phyloP scores from a whole-genome alignment of 2,113 vertebrate species.

The Hypocryptadius cinnamomeus region DNA sequence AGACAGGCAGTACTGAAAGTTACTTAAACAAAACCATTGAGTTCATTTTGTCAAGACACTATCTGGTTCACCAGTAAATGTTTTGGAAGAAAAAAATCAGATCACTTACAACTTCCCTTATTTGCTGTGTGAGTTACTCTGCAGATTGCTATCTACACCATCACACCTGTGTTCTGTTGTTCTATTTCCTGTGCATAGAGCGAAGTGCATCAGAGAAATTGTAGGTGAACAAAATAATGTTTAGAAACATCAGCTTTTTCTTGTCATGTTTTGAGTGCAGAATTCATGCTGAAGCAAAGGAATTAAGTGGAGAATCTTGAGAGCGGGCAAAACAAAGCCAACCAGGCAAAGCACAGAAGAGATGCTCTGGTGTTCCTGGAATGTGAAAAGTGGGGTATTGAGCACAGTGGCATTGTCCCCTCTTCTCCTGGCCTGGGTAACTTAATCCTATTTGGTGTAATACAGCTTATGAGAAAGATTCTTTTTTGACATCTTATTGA shows the following conservation, averaged over 20 bases:
- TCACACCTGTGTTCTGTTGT: neutral
- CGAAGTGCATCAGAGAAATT: neutral
- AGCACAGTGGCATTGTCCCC: neutral
- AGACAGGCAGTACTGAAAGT: conserved; percentile 49
- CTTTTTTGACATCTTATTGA: neutral
- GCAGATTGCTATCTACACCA: neutral
- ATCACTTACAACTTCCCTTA: neutral
- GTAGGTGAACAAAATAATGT: neutral
- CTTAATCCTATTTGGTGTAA: neutral
- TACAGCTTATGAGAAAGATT: neutral
- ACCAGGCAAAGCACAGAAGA: neutral
- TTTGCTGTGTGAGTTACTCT: neutral
- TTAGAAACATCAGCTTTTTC: neutral
- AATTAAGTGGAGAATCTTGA: neutral
- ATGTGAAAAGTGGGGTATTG: neutral
- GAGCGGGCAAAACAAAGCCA: neutral
- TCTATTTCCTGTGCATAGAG: neutral
- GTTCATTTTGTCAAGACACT: conserved; percentile 31
- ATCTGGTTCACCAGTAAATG: neutral
- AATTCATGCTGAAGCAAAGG: neutral
- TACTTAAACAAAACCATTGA: conserved; percentile 56
- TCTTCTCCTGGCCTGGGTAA: neutral
- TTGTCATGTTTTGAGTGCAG: neutral
- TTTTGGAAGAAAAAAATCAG: neutral
- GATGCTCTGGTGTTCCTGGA: neutral